These are phyloP conservation scores for Osmoderma eremita DNA, from an alignment of 2,888 invertebrate genomes.

Conservation along the genomic window DNA sequence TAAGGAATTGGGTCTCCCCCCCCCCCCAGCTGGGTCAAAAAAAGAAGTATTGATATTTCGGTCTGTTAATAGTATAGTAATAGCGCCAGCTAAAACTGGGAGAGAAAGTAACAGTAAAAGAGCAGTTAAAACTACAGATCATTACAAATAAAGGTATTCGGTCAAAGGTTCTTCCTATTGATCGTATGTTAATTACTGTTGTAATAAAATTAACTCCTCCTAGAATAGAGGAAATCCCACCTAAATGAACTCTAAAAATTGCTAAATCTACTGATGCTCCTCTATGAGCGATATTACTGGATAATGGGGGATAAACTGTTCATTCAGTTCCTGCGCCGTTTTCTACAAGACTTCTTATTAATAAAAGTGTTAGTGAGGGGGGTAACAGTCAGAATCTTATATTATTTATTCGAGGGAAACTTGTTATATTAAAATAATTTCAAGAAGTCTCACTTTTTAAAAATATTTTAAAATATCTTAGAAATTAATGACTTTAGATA, in stretches of 20 bases:
- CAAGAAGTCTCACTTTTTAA: too few species aligned
- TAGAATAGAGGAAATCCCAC: constrained; percentile 78
- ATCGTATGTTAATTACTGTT: constrained; percentile 78
- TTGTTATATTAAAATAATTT: too few species aligned
- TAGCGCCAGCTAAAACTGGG: constrained; percentile 81
- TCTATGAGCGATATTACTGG: constrained; percentile 71
- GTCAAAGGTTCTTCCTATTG: constrained; percentile 69
- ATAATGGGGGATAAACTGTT: constrained; percentile 79
- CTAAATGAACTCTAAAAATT: constrained; percentile 81
- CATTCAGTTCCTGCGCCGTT: constrained; percentile 81
- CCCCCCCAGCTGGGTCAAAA: too few species aligned
- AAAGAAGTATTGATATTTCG: too few species aligned
- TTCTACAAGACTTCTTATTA: too few species aligned
- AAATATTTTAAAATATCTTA: too few species aligned
- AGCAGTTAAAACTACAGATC: constrained; percentile 70
- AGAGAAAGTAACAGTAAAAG: constrained; percentile 74
- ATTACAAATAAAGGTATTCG: constrained; percentile 78
- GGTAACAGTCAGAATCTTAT: too few species aligned
- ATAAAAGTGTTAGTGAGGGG: too few species aligned
- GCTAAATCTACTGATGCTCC: constrained; percentile 78
- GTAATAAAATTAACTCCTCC: constrained; percentile 84
- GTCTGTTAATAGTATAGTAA: constrained; percentile 86
- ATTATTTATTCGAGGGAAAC: too few species aligned
- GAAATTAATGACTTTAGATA: too few species aligned
- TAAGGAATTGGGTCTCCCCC: too few species aligned